Percentiles rank a stretch among this genome's conserved stretches.
These are phyloP conservation scores for Eristalis intricaria DNA, from an alignment of 2,888 invertebrate species.

Conservation along the genomic window DNA sequence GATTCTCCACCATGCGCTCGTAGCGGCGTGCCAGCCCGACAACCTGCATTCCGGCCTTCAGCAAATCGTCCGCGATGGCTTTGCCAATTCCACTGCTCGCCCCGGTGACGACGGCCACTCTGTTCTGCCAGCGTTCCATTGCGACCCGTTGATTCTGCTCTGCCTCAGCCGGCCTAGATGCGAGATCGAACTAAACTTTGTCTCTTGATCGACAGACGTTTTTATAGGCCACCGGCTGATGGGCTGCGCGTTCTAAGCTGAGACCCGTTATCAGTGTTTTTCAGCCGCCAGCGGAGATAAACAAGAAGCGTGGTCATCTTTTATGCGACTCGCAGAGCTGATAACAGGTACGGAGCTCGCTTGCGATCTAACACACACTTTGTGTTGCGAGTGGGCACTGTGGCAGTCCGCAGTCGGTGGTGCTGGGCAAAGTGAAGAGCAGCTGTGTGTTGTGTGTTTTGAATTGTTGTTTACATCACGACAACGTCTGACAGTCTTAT, in stretches of 20 bases:
- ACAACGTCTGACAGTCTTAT: neutral
- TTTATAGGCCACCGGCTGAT: slow-evolving; percentile 7
- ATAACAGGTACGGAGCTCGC: neutral
- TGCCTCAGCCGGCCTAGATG: neutral
- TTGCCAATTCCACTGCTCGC: slow-evolving; percentile 85
- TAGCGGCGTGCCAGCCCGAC: slow-evolving; percentile 82
- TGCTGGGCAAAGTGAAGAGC: neutral
- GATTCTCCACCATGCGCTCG: slow-evolving; percentile 75
- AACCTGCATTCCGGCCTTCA: slow-evolving; percentile 83
- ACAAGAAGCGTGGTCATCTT: neutral
- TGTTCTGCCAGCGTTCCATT: slow-evolving; percentile 82
- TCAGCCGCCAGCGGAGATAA: neutral
- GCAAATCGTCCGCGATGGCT: slow-evolving; percentile 81
- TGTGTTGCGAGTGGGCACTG: neutral
- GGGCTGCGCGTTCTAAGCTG: neutral
- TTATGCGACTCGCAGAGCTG: neutral
- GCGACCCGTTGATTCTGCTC: neutral
- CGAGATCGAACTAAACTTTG: slow-evolving; percentile 34
- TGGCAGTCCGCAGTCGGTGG: neutral
- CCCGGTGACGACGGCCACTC: slow-evolving; percentile 85
- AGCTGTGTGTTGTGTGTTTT: neutral
- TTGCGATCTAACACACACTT: neutral
- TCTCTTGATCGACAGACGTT: slow-evolving; percentile 13
- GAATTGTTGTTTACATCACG: neutral
- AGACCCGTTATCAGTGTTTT: slow-evolving; percentile 9